Evolutionary conservation across 1,140 invertebrate species (phyloP), one percentile per base, ranked within the genome.

Genomic region (Bacillus rossius): DNA sequence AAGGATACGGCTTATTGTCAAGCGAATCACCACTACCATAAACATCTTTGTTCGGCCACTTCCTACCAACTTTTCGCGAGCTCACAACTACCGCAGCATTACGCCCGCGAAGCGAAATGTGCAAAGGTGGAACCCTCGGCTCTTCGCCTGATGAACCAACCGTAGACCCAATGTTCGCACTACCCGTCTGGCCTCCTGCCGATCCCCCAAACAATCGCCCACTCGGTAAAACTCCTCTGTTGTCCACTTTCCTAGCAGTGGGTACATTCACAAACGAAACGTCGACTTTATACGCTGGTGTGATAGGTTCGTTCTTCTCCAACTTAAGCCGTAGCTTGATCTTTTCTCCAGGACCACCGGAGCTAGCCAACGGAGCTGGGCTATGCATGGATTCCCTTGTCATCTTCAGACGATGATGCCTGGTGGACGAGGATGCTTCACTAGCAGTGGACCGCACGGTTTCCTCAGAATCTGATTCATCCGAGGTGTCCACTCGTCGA

Each of bases 71-170:
- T 23, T 88, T 88, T 56, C 86, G 85, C 14, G 86, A 85, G 65
- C 86, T 88, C 60, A 89, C 89, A 49, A 94, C 91, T 29, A 94
- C 89, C n/a, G 88, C 88, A 14, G 88, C 87, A 74, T 92, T 92
- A 43, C 88, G 78, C 8, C 91, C 91, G 60, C 91, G 78, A 47
- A 95, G 74, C 50, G 90, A 92, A 65, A 95, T 94, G 69, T 94
- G 92, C 66, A 95, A 75, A 2, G 92, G 92, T 20, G 92, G 92
- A 17, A 95, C 91, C 57, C 90, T 78, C 1, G 87, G 84, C 66
- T 92, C 90, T 57, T 85, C 84, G 1, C 79, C 79, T 59, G 57
- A 57, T 8, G 25, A 37, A 49, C 37, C 17, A 13, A 19, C 19
- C 4, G 51, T 54, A 23, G 38, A 38, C 29, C 51, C 26, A 4